Conservation (phyloP, 2,888 invertebrate species). For the Mesopsocus fuscifrons region DNA sequence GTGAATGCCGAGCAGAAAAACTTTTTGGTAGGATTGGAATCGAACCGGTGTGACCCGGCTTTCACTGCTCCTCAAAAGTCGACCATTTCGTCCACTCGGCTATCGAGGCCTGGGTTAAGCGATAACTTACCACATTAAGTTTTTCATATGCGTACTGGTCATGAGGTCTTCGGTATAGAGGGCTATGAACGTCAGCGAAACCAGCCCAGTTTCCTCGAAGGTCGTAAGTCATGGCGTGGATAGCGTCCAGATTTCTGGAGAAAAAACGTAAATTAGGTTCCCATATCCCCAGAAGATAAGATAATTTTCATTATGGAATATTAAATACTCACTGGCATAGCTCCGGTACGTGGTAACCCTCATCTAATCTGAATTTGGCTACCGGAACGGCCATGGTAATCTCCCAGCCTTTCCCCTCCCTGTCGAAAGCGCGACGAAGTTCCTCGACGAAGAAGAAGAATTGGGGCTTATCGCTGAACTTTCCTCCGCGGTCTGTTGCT, state of each 20-base stretch:
- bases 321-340: slow-evolving; percentile 67
- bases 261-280: slow-evolving; percentile 11
- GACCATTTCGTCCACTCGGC: too few relatives aligned
- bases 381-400: slow-evolving; percentile 79
- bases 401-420: slow-evolving; percentile 59
- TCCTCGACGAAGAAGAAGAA: slow-evolving; percentile 72
- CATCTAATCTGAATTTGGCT: slow-evolving; percentile 68
- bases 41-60: too few relatives aligned
- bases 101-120: too few relatives aligned
- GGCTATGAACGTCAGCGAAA: slow-evolving; percentile 77
- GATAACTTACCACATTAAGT: slow-evolving; percentile 73
- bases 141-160: slow-evolving; percentile 82
- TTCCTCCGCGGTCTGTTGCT: slow-evolving; percentile 70
- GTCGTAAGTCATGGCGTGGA: slow-evolving; percentile 77
- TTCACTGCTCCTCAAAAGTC: too few relatives aligned
- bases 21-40: too few relatives aligned
- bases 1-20: too few relatives aligned
- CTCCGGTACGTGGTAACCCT: slow-evolving; percentile 81
- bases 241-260: slow-evolving; percentile 50
- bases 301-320: neutral
- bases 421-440: slow-evolving; percentile 55
- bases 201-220: slow-evolving; percentile 80
- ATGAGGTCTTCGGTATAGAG: slow-evolving; percentile 65
- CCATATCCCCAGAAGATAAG: neutral
- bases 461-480: slow-evolving; percentile 62